phyloP scores from a whole-genome alignment of 2,888 invertebrate species.

The Leptura quadrifasciata region DNA sequence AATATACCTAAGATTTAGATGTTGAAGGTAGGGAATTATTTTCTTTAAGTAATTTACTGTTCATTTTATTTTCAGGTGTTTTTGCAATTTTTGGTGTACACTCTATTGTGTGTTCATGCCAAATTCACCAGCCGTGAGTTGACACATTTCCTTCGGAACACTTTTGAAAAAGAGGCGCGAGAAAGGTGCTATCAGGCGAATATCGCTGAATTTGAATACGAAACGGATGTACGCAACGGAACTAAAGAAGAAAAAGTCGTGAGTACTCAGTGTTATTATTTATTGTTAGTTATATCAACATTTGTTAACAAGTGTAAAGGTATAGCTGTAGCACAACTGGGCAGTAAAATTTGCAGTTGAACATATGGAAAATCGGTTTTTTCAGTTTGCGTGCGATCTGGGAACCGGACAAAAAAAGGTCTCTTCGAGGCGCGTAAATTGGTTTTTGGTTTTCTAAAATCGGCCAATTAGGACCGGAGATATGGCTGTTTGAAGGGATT shows the following conservation, averaged over 20 bases:
- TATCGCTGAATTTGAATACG: conserved; percentile 70
- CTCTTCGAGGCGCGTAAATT: no score
- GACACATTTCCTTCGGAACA: conserved; percentile 58
- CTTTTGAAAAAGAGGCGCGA: conserved; percentile 64
- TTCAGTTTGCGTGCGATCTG: no score
- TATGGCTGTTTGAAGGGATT: no score
- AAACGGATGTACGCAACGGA: conserved; percentile 68
- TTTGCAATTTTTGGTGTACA: conserved; percentile 12
- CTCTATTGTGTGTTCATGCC: neutral
- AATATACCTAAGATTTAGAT: neutral
- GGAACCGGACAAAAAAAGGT: no score
- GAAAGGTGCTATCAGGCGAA: conserved; percentile 68
- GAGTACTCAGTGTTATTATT: no score
- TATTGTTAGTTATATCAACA: no score
- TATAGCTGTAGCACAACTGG: no score
- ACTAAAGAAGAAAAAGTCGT: conserved; percentile 63
- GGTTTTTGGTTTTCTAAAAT: no score
- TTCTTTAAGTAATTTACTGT: neutral
- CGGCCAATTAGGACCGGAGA: no score
- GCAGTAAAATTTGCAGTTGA: no score
- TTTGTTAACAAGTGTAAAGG: no score
- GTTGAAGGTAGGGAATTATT: neutral
- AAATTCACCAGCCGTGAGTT: conserved; percentile 55
- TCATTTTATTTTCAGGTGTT: conserved; percentile 28
- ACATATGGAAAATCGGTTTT: no score